phyloP scores from a whole-genome alignment of 2,797 vertebrate genomes.

The Periparus ater region DNA sequence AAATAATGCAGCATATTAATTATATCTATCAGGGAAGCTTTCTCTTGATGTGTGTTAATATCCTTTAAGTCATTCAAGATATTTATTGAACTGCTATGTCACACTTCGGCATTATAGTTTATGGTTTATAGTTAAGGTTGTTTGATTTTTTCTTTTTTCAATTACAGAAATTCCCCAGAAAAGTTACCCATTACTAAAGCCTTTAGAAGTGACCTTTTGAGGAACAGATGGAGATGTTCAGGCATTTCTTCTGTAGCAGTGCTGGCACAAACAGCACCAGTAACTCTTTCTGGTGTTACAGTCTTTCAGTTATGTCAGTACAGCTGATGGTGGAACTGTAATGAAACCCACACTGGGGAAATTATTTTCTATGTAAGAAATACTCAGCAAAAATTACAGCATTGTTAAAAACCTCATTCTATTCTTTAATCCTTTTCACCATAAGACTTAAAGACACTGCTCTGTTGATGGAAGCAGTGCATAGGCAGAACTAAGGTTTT shows the following conservation, averaged over 20 bases:
- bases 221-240: not conserved
- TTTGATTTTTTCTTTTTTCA: not conserved
- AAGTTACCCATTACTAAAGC: not conserved
- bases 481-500: not conserved
- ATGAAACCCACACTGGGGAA: not conserved
- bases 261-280: not conserved
- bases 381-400: not conserved
- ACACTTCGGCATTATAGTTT: not conserved
- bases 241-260: not conserved
- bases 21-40: not conserved
- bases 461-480: not conserved
- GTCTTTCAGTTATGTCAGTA: not conserved
- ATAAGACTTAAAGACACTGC: not conserved
- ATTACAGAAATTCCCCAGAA: not conserved
- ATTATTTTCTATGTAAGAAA: not conserved
- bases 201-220: not conserved
- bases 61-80: not conserved
- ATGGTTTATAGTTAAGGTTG: not conserved
- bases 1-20: not conserved
- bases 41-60: not conserved
- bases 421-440: not conserved
- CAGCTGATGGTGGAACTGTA: not conserved
- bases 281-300: not conserved
- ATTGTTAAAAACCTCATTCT: not conserved
- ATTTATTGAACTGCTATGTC: not conserved